Conservation (phyloP, 2,113 vertebrate genomes). For the Xiphophorus hellerii region DNA sequence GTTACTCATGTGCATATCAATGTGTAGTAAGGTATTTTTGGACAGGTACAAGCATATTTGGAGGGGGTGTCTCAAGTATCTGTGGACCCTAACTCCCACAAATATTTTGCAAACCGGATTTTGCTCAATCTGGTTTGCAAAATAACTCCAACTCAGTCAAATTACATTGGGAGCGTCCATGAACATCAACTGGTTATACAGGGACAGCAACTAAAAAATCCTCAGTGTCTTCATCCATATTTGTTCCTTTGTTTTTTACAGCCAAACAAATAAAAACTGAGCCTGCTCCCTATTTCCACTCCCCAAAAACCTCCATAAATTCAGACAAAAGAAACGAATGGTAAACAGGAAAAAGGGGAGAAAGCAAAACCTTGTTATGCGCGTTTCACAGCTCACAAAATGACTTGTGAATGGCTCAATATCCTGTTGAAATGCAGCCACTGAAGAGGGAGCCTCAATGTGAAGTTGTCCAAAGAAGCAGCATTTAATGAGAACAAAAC, state of each 20-base stretch:
- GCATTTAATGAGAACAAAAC: constrained; percentile 74
- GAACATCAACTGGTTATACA: not conserved
- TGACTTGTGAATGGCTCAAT: constrained; percentile 46
- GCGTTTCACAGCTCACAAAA: constrained; percentile 50
- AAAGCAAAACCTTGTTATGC: constrained; percentile 50
- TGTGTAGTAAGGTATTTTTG: too few relatives aligned
- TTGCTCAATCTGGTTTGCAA: not conserved
- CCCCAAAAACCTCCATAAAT: constrained; percentile 29
- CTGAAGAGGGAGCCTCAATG: constrained; percentile 42
- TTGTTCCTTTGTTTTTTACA: constrained; percentile 18
- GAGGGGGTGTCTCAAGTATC: too few relatives aligned
- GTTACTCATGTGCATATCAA: too few relatives aligned
- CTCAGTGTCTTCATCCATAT: not conserved
- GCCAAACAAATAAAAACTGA: constrained; percentile 15
- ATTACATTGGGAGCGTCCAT: not conserved
- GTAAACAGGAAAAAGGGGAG: constrained; percentile 51
- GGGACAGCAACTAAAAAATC: not conserved
- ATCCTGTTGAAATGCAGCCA: constrained; percentile 43
- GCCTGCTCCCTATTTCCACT: constrained; percentile 13
- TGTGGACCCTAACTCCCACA: too few relatives aligned
- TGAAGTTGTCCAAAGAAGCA: constrained; percentile 61
- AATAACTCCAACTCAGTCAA: not conserved
- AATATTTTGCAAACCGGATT: not conserved
- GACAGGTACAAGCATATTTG: too few relatives aligned
- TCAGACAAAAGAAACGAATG: constrained; percentile 36